Evolutionary conservation across 1,140 invertebrate genomes (phyloP).

Genomic region (Maniola jurtina): DNA sequence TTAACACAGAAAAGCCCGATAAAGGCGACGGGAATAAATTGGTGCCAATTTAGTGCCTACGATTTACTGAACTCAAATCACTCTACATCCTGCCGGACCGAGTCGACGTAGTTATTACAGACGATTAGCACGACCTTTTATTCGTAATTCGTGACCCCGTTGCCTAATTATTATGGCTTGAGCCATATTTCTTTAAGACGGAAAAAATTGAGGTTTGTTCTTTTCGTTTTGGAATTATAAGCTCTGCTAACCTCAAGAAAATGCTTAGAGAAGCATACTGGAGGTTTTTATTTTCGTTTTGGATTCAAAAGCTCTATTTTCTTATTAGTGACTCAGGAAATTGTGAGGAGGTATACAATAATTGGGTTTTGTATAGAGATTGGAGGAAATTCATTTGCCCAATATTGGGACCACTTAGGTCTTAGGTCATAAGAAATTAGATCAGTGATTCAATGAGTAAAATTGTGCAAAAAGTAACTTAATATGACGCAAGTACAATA

Average conservation of each 20-base stretch:
- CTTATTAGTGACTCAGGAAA: too few relatives aligned
- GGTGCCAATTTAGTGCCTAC: conserved; percentile 55
- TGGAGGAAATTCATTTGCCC: too few relatives aligned
- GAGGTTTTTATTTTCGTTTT: too few relatives aligned
- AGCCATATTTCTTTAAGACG: not conserved
- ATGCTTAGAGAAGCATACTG: not conserved
- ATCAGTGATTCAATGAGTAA: too few relatives aligned
- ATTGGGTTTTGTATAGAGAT: too few relatives aligned
- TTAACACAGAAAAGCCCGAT: conserved; percentile 68
- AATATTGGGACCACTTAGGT: too few relatives aligned
- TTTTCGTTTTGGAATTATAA: conserved; percentile 1
- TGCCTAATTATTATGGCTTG: conserved; percentile 20
- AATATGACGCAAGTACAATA: not conserved
- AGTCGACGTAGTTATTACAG: conserved; percentile 39
- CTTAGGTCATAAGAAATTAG: too few relatives aligned
- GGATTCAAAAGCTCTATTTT: too few relatives aligned
- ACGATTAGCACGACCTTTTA: conserved; percentile 32
- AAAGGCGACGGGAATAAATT: conserved; percentile 67
- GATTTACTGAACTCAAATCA: conserved; percentile 63
- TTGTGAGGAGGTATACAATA: too few relatives aligned
- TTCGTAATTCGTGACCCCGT: conserved; percentile 32
- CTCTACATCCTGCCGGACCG: conserved; percentile 41
- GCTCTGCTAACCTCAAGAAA: not conserved
- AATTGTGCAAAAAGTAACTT: not conserved
- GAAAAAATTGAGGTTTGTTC: not conserved